Conservation (phyloP, 2,113 vertebrate genomes). For the Varanus komodoensis region DNA sequence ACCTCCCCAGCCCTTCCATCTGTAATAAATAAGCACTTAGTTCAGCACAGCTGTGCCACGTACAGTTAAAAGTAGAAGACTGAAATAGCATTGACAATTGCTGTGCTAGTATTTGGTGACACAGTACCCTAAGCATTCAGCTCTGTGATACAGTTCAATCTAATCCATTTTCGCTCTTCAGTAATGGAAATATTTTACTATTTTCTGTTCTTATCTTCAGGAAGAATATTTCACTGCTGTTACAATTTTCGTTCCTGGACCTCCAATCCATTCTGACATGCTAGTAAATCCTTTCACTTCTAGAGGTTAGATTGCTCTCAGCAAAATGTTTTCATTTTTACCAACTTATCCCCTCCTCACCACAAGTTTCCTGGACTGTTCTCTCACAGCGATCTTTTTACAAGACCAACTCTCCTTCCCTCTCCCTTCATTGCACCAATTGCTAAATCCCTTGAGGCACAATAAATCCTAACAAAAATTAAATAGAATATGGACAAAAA, state of each 20-base stretch:
- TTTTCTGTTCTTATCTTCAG: constrained; percentile 38
- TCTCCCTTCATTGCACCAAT: background rate
- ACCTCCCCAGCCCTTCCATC: background rate
- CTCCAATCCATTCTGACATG: background rate
- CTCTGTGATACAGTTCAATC: background rate
- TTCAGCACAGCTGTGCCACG: background rate
- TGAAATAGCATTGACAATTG: background rate
- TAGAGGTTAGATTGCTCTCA: constrained; percentile 43
- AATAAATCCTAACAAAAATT: constrained; percentile 43
- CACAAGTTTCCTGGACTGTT: constrained; percentile 14
- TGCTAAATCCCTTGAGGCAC: constrained; percentile 2
- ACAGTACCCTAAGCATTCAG: background rate
- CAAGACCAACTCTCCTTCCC: background rate
- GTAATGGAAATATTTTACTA: constrained; percentile 16
- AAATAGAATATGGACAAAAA: background rate
- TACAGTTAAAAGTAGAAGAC: background rate
- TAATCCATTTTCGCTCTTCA: background rate
- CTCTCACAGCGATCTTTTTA: background rate
- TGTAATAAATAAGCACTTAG: background rate
- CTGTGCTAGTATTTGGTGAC: background rate
- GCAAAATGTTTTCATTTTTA: constrained; percentile 28
- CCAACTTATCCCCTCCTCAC: background rate
- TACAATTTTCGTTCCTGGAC: constrained; percentile 18
- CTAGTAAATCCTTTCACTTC: constrained; percentile 10
- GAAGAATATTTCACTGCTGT: constrained; percentile 21